Evolutionary conservation across 64 coral and sea anemone species (phyloP).

Genomic region (Cladopsammia gracilis): DNA sequence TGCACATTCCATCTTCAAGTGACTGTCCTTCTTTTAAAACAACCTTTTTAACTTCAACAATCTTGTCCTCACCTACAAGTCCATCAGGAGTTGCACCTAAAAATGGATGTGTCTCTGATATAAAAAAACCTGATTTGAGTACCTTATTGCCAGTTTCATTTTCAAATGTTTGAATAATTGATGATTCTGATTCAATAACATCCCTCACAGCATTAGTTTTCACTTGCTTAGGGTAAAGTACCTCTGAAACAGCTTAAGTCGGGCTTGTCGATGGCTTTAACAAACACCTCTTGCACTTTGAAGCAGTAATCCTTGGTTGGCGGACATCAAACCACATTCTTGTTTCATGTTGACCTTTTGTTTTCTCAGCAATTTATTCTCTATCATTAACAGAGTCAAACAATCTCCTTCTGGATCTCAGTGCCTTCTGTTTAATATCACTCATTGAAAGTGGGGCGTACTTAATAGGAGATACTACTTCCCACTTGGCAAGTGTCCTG

Average conservation of each 20-base stretch:
- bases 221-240: conserved; percentile 49
- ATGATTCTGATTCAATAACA: conserved; percentile 72
- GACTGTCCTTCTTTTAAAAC: conserved; percentile 68
- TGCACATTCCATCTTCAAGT: conserved; percentile 69
- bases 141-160: conserved; percentile 69
- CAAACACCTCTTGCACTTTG: too few species aligned
- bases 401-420: conserved; percentile 41
- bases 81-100: conserved; percentile 85
- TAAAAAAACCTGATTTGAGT: conserved; percentile 73
- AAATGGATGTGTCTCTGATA: conserved; percentile 72
- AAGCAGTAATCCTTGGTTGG: too few species aligned
- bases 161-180: conserved; percentile 68
- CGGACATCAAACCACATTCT: too few species aligned
- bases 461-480: conserved; percentile 53
- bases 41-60: conserved; percentile 74
- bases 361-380: too few species aligned
- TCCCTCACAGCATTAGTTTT: conserved; percentile 63
- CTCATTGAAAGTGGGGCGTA: conserved; percentile 25
- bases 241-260: conserved; percentile 71
- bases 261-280: conserved; percentile 83
- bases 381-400: too few species aligned
- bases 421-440: conserved; percentile 45
- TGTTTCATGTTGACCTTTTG: too few species aligned
- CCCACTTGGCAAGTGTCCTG: conserved; percentile 32
- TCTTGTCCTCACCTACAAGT: conserved; percentile 51